Evolutionary conservation across 2,113 vertebrate species (phyloP), one percentile per base, ranked within the genome.

Genomic region (Hyperopisus bebe): DNA sequence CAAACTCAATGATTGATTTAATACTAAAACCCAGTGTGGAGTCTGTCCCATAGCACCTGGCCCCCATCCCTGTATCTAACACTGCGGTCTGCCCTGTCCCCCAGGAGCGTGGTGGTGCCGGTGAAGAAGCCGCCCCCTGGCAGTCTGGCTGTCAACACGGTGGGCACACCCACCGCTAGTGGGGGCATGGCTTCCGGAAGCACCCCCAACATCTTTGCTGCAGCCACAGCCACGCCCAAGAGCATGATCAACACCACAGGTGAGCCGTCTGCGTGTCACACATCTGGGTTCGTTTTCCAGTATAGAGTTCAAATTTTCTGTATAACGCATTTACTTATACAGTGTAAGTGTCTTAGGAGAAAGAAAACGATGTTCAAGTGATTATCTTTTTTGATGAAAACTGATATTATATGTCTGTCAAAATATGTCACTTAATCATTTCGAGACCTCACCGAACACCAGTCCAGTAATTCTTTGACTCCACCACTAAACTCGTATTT

Each of bases 231-330:
- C 90, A 99, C 98, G 90, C 98, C 98, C 95, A 99, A 99, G 96
- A 99, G 98, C 97, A 99, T 99, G 98, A 99, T 99, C 95, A 99
- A 99, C 96, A 99, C 98, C 2, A 96, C 96, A 92, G 96, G 96
- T 96, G 86, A 92, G 91, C 70, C n/a, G 10, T 8, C 55, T 5
- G 31, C 70, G 21, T 24, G 46, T 11, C 58, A 6, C 62, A 70
- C 10, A 13, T 31, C 15, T 19, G 5, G 31, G 1, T 21, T 17
- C 15, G 17, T 19, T 19, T 39, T 80, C 74, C 17, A 42, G 74
- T 77, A 35, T 17, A 17, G 31, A 39, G 1, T 77, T 35, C 70
- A 39, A 6, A 39, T 47, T n/a, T 83, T 44, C 7, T 19, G 42
- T 47, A 21, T 39, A 77, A 17, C 27, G 4, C 31, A 17, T 35